Evolutionary conservation across 2,888 invertebrate genomes (phyloP), one percentile per base, ranked within the genome.

Genomic region (Brenthis ino): DNA sequence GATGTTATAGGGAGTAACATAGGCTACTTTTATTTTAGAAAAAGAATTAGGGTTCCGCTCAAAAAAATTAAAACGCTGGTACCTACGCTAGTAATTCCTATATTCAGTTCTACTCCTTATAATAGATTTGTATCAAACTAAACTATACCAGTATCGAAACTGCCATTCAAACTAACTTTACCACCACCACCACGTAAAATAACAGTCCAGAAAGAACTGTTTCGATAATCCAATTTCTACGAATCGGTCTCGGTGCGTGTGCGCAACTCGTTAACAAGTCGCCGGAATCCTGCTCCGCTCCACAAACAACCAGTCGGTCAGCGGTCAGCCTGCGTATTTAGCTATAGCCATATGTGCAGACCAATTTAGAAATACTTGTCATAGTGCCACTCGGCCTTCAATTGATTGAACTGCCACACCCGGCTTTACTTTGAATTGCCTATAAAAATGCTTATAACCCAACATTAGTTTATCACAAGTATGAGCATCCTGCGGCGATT

Each of bases 221-320:
- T 76, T 75, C 76, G 76, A 78, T 77, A 76, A 75, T 76, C 83
- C 80, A 79, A 84, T 80, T 87, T 87, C 85, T 80, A 77, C 79
- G 87, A 87, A 87, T 64, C 65, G 72, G 47, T 67, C 68, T 68
- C 68, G 68, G 76, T 77, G 82, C 84, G 89, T 89, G 85, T 89
- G 85, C 88, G 82, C 85, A 81, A 68, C 89, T 91, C 84, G 87
- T 91, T 91, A 91, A 84, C 89, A 83, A 77, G 78, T 76, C 76
- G 77, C 77, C 83, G 87, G 87, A 85, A 86, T 87, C 87, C 87
- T 82, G 86, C 83, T 80, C 80, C 78, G 82, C 71, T 77, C 79
- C 77, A 77, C 82, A 80, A 81, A 79, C 83, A 82, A 85, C 84
- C 84, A 80, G 85, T 83, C 83, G 67, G 75, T 56, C 68, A 65